These are phyloP conservation scores for Coenonympha glycerion DNA, from an alignment of 2,888 invertebrate species.

Conservation along the genomic window DNA sequence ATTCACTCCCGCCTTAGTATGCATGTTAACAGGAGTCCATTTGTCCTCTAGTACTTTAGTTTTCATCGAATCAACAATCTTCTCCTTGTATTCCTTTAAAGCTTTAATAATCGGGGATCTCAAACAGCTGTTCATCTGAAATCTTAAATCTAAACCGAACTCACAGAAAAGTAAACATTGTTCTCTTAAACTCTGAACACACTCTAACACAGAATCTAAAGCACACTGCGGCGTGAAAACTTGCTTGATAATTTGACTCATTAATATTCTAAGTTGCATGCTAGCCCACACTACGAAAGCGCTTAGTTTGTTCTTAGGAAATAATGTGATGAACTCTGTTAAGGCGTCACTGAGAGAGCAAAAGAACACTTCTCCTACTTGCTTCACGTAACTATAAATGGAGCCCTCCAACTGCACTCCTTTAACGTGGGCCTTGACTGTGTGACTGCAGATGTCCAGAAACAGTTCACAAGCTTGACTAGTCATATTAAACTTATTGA, in stretches of 20 bases:
- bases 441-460: constrained; percentile 86
- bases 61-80: constrained; percentile 88
- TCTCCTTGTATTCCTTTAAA: constrained; percentile 86
- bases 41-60: constrained; percentile 85
- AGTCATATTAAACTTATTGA: constrained; percentile 83
- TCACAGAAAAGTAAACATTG: constrained; percentile 79
- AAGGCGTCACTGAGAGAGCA: constrained; percentile 85
- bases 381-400: constrained; percentile 85
- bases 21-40: constrained; percentile 89
- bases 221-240: constrained; percentile 93
- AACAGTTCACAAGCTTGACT: constrained; percentile 88
- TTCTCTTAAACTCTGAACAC: constrained; percentile 85
- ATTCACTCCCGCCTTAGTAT: constrained; percentile 80
- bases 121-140: constrained; percentile 91
- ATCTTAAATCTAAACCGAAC: constrained; percentile 91
- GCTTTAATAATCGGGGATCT: constrained; percentile 84
- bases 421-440: constrained; percentile 86
- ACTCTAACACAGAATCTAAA: constrained; percentile 88
- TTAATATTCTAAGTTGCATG: constrained; percentile 85
- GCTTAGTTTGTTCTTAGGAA: constrained; percentile 81
- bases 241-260: constrained; percentile 88
- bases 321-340: constrained; percentile 79
- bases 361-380: constrained; percentile 89
- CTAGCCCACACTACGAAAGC: constrained; percentile 93
- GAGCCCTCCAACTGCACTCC: constrained; percentile 88